Conservation (phyloP, 2,888 invertebrate species). For the Morinoia aosen region DNA sequence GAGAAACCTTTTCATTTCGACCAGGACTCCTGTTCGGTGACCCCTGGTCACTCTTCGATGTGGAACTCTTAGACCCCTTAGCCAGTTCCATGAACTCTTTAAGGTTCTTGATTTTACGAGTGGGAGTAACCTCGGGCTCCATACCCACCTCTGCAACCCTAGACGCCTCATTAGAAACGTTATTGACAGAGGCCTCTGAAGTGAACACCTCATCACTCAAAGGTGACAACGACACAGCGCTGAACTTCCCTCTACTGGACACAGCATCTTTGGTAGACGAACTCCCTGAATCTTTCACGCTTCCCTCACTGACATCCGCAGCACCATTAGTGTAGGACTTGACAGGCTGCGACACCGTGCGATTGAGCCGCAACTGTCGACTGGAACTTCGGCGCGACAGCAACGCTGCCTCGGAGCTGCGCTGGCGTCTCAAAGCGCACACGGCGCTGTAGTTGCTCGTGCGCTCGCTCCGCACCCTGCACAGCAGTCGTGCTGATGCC, state of each 20-base stretch:
- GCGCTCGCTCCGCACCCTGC: constrained; percentile 20
- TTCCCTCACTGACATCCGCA: neutral
- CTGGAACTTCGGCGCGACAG: constrained; percentile 62
- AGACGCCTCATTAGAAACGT: neutral
- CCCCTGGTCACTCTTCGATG: neutral
- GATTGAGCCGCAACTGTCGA: constrained; percentile 55
- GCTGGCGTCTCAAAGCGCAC: constrained; percentile 87
- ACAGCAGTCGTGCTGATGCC: constrained; percentile 71
- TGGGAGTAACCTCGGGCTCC: constrained; percentile 24
- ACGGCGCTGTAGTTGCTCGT: constrained; percentile 81
- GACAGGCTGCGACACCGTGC: constrained; percentile 42
- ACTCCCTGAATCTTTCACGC: neutral
- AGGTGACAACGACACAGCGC: constrained; percentile 23
- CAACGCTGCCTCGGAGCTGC: constrained; percentile 78
- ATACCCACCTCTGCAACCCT: neutral
- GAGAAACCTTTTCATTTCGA: constrained; percentile 19
- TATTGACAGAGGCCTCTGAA: neutral
- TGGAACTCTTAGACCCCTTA: neutral
- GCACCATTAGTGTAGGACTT: neutral
- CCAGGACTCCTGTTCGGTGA: neutral
- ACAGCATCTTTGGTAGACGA: neutral
- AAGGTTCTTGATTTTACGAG: constrained; percentile 64
- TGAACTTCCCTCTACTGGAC: constrained; percentile 31
- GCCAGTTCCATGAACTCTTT: constrained; percentile 66
- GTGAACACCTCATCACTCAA: constrained; percentile 53